Base-by-base conservation (phyloP, 2,113 vertebrate genomes). In the Mirza zaza region DNA sequence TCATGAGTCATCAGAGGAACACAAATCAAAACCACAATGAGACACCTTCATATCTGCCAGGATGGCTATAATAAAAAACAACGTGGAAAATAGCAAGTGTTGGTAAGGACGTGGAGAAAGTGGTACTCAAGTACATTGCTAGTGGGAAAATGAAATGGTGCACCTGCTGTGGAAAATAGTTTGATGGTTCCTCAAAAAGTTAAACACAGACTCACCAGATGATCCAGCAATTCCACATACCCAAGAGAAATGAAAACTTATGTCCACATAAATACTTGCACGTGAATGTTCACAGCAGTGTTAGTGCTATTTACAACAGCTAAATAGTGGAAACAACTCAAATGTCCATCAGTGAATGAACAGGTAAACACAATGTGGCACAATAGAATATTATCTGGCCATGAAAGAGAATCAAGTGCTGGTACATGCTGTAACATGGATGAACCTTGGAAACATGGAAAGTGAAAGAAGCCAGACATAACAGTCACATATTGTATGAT, bases 61-160 rank as follows among this genome's bases (percentile, higher is more conserved):
- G 48, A 65, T 0, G 36, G 29, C 29, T 6, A n/a, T 11, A 4
- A 36, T 48, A 42, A 23, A 39, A 91, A 39, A 57, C 21, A n/a
- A 36, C 3, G 3, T 5, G 11, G 39, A 21, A 57, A 21, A 36
- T 8, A 32, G 4, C 0, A 52, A 65, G 63, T 3, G 11, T 3
- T 32, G 45, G 39, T 0, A 12, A 86, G 21, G 32, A 42, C 21
- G 29, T 36, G 75, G 32, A 70, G 48, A 36, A 8, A 67, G 1
- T 8, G 32, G 23, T 2, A 20, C 9, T 1, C 4, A 50, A 1
- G 3, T 5, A 1, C 8, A 4, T 1, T 12, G 39, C 39, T 15
- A 61, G 4, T n/a, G 25, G 52, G 48, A 17, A 25, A 36, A 39
- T 8, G n/a, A 70, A 17, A 52, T 0, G 5, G 48, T 0, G 15